These are phyloP conservation scores for Quiscalus mexicanus DNA, from an alignment of 2,113 vertebrate genomes.

Conservation along the genomic window DNA sequence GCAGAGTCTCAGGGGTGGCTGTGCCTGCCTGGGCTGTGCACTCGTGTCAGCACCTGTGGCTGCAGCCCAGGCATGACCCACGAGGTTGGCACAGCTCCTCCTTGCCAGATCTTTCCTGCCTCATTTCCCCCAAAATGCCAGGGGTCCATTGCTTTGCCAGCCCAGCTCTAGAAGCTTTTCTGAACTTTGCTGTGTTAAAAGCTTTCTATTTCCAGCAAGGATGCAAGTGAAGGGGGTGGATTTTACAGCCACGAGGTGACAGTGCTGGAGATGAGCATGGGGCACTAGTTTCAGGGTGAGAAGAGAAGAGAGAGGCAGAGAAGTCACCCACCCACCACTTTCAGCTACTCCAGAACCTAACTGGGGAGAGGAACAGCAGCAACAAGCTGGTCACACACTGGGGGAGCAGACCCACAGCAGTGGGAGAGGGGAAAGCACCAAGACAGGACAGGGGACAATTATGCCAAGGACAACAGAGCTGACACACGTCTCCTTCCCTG, in stretches of 20 bases:
- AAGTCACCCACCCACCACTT: neutral
- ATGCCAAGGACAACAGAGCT: fast-evolving
- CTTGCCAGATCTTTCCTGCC: neutral
- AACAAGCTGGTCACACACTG: fast-evolving
- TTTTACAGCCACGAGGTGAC: neutral
- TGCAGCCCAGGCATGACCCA: neutral
- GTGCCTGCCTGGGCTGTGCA: neutral
- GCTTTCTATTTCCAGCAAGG: constrained; percentile 21
- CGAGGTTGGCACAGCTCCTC: fast-evolving
- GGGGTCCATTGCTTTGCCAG: fast-evolving
- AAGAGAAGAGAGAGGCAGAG: neutral
- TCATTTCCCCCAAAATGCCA: neutral
- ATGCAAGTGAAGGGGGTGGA: neutral
- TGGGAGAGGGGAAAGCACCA: neutral
- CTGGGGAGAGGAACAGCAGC: neutral
- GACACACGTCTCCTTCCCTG: fast-evolving
- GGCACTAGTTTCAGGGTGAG: neutral
- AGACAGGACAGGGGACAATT: neutral
- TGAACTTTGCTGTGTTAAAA: neutral
- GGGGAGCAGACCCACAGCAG: neutral
- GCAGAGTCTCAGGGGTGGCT: fast-evolving
- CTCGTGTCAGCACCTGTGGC: fast-evolving
- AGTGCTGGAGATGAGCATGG: neutral
- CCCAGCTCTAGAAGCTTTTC: neutral
- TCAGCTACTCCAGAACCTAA: neutral